Evolutionary conservation across 2,888 invertebrate genomes (phyloP).

Genomic region (Harpagoxenus sublaevis): DNA sequence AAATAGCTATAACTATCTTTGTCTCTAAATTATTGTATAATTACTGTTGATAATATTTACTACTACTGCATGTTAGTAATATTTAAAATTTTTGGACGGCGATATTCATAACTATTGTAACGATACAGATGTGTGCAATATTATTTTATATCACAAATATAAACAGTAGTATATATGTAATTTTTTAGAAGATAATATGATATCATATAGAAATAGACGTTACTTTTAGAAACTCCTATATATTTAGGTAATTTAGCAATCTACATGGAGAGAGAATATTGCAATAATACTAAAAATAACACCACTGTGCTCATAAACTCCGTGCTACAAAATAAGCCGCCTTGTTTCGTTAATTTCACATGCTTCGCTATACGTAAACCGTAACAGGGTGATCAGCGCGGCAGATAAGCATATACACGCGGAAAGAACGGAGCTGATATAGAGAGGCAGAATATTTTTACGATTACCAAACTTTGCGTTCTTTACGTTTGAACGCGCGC

Average conservation of each 20-base stretch:
- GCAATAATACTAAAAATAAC: constrained; percentile 17
- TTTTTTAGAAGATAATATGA: not conserved
- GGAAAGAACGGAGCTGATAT: constrained; percentile 53
- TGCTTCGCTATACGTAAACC: constrained; percentile 48
- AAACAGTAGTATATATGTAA: not conserved
- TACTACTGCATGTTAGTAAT: not conserved
- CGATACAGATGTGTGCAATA: too few species aligned
- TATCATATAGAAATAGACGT: not conserved
- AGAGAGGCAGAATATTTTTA: constrained; percentile 55
- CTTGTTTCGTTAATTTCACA: constrained; percentile 51
- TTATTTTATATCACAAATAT: not conserved
- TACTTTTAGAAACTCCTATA: not conserved
- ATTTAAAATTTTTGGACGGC: not conserved
- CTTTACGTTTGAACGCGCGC: constrained; percentile 51
- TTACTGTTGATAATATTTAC: not conserved
- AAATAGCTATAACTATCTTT: not conserved
- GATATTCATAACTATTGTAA: not conserved
- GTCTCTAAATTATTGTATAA: not conserved
- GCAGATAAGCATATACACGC: constrained; percentile 52
- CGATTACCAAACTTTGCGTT: constrained; percentile 54
- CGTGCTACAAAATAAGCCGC: constrained; percentile 20
- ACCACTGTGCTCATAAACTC: not conserved
- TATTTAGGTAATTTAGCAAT: constrained; percentile 15
- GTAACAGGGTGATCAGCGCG: constrained; percentile 48
- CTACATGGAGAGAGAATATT: not conserved